Base-by-base conservation (phyloP, 2,888 invertebrate genomes). In the Notodonta dromedarius region DNA sequence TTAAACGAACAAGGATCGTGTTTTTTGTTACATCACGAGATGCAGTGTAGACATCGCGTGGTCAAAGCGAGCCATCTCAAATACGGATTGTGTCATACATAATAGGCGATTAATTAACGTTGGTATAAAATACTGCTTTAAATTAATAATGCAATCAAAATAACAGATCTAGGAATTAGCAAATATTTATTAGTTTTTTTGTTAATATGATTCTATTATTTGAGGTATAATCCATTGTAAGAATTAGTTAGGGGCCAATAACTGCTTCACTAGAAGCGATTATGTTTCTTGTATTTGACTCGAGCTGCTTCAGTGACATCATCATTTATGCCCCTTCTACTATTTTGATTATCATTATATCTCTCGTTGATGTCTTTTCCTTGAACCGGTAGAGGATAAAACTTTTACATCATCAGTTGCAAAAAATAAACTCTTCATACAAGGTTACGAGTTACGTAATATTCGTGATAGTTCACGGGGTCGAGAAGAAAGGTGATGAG, bases 401-500 rank as follows among this genome's bases (percentile, higher is more conserved):
- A 24, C 24, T 24, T 24, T 24, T 24, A 24, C 24, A 24, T 24
- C 24, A 24, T 24, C 24, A 24, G 24, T 24, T 24, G 24, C 24
- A 24, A 24, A 24, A 24, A 24, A 24, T 3, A 35, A 42, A 2
- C 48, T n/a, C 48, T n/a, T n/a, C 66, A 60, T 58, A 66, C 63
- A 64, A 71, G 65, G 65, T 56, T 54, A 44, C 51, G 40, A 39
- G 67, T 82, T 76, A 65, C 77, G 71, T 82, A 83, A 80, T 63
- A 61, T 76, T 79, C 86, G 85, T 85, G 85, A 71, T 76, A 86
- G 87, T 84, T 86, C 84, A 85, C 78, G 80, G 71, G 88, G 86
- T 90, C 86, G 80, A 65, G 70, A 79, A 82, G 84, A 86, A 88
- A 90, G 87, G 88, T 90, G 89, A 87, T 83, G 67, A 24, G 24